Conservation (phyloP, 2,888 invertebrate species). For the Sminthurides aquaticus region DNA sequence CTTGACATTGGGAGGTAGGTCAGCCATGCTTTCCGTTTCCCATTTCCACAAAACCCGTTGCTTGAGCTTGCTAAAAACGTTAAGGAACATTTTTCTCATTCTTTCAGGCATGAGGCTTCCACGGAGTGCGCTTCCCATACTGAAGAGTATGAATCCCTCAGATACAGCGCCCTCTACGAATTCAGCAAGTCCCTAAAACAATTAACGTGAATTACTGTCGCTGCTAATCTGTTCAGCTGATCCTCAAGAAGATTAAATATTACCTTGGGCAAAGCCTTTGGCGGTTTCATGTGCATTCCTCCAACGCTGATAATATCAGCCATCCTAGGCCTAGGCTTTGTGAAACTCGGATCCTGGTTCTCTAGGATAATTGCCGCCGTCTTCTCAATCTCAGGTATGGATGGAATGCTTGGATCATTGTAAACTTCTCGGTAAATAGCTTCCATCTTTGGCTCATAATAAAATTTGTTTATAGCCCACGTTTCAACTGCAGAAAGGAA, state of each 20-base stretch:
- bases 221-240: neutral
- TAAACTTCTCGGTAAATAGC: conserved; percentile 21
- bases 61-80: conserved; percentile 66
- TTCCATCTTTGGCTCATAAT: conserved; percentile 44
- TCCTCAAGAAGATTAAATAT: neutral
- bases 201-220: neutral
- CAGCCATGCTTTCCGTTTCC: conserved; percentile 55
- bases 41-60: conserved; percentile 79
- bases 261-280: conserved; percentile 33
- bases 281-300: conserved; percentile 42
- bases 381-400: conserved; percentile 30
- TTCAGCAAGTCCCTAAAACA: neutral
- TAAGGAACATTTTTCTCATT: conserved; percentile 36
- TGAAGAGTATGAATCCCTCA: conserved; percentile 1
- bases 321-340: conserved; percentile 29
- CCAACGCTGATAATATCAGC: conserved; percentile 42
- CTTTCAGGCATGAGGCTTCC: conserved; percentile 1
- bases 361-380: conserved; percentile 38
- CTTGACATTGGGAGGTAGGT: conserved; percentile 57
- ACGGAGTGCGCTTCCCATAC: conserved; percentile 1
- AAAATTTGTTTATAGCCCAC: conserved; percentile 45
- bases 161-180: conserved; percentile 1
- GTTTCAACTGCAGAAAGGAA: conserved; percentile 45
- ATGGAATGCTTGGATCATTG: conserved; percentile 27
- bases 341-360: conserved; percentile 38